Evolutionary conservation across 2,797 vertebrate species (phyloP).

Genomic region (Cuniculus paca): DNA sequence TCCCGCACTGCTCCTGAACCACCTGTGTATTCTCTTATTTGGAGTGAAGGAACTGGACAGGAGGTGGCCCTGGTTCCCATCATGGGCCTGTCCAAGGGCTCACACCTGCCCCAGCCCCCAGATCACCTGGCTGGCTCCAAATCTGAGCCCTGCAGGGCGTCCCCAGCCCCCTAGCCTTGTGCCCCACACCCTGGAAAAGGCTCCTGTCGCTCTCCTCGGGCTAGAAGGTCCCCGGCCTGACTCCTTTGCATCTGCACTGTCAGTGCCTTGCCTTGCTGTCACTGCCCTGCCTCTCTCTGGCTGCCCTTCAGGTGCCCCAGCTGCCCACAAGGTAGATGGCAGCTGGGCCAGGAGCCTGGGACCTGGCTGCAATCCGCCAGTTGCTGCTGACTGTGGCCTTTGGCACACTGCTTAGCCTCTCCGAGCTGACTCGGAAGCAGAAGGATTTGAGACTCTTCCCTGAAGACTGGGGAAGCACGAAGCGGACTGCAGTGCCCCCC

Average conservation of each 20-base stretch:
- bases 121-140: neutral
- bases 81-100: neutral
- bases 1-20: neutral
- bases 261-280: neutral
- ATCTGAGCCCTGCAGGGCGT: neutral
- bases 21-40: neutral
- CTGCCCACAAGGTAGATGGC: neutral
- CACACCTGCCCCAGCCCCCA: neutral
- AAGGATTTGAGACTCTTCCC: neutral
- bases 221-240: neutral
- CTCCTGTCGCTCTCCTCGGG: neutral
- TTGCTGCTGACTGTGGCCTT: neutral
- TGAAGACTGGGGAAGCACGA: neutral
- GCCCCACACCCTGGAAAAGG: too few relatives aligned
- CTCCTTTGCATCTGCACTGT: neutral
- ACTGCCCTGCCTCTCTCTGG: neutral
- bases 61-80: neutral
- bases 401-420: neutral
- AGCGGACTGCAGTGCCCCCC: neutral
- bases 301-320: neutral
- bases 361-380: neutral
- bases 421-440: neutral
- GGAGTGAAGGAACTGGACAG: constrained; percentile 13
- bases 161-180: neutral
- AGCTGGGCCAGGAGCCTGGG: neutral